Evolutionary conservation across 2,888 invertebrate genomes (phyloP).

Genomic region (Dicroscelio sp.): DNA sequence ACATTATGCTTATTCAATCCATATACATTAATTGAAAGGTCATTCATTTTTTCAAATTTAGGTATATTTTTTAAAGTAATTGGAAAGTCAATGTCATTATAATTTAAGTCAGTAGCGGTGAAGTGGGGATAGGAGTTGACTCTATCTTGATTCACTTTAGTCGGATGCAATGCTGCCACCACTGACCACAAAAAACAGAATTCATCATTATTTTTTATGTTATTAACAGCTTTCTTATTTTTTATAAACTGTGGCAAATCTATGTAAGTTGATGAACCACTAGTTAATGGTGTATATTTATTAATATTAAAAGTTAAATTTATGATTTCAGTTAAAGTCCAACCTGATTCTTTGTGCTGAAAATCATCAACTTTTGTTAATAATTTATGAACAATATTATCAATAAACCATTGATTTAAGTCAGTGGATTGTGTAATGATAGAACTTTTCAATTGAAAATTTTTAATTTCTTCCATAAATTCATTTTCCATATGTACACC

Average conservation of each 20-base stretch:
- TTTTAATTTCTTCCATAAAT: slow-evolving; percentile 17
- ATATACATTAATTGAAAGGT: slow-evolving; percentile 56
- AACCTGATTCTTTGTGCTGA: slow-evolving; percentile 39
- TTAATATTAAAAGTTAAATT: slow-evolving; percentile 51
- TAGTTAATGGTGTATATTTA: slow-evolving; percentile 32
- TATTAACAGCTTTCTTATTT: slow-evolving; percentile 52
- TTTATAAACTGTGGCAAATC: slow-evolving; percentile 43
- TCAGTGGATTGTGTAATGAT: slow-evolving; percentile 38
- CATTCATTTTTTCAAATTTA: slow-evolving; percentile 65
- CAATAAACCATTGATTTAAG: slow-evolving; percentile 18
- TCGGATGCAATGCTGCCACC: slow-evolving; percentile 41
- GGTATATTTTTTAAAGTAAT: slow-evolving; percentile 20
- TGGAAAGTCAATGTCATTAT: slow-evolving; percentile 13
- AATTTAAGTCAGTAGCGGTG: not conserved
- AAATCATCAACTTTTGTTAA: slow-evolving; percentile 52
- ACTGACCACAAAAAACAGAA: slow-evolving; percentile 62
- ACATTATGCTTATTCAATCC: slow-evolving; percentile 21
- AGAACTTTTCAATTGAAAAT: not conserved
- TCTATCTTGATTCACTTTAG: not conserved
- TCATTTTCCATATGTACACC: not conserved
- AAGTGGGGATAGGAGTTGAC: slow-evolving; percentile 28
- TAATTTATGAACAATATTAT: slow-evolving; percentile 33
- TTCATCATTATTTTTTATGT: slow-evolving; percentile 61
- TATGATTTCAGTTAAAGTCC: slow-evolving; percentile 41
- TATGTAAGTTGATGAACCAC: slow-evolving; percentile 47